Base-by-base conservation (phyloP, 2,888 invertebrate genomes). In the Phyllotreta cruciferae region DNA sequence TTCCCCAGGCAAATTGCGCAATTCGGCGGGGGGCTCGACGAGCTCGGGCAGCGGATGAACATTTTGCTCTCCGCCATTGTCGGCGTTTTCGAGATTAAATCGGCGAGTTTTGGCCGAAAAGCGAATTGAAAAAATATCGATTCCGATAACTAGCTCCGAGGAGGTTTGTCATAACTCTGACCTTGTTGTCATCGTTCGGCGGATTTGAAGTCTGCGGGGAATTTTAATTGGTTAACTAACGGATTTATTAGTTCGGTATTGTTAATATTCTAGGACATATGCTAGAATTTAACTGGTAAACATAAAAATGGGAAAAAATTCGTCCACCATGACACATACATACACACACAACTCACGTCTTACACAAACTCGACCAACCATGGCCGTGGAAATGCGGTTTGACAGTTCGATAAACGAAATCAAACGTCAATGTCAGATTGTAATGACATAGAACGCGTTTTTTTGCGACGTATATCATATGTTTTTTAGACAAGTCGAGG, bases 1-100 rank as follows among this genome's bases (percentile, higher is more conserved):
- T 89, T 88, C 14, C 93, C 93, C 62, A 97, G 85, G 76, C 97
- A 97, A 77, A 97, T 97, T 52, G 96, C 92, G 85, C 97, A 97
- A 78, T 93, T 92, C 2, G 92, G 91, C 0, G 93, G 93, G 0
- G 94, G 92, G 34, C 80, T 81, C 10, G 76, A 70, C 3, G 79
- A 73, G 66, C 63, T 71, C 9, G 74, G 72, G 58, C 73, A 64
- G 45, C 69, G 71, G 54, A 70, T 55, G 34, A 66, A 62, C 9
- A 75, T 62, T 66, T 74, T 74, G 62, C 70, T 71, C 37, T 76
- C 76, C 62, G 77, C 76, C 77, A 77, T 77, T 45, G 61, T 71
- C 53, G 41, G 11, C 42, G 24, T 34, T 36, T 10, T 44, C 24
- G 24, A 24, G 42, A 34, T 50, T 54, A 55, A 55, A 55, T 50